Conservation (phyloP, 2,797 vertebrate genomes). For the Bryconaethiops microstoma region DNA sequence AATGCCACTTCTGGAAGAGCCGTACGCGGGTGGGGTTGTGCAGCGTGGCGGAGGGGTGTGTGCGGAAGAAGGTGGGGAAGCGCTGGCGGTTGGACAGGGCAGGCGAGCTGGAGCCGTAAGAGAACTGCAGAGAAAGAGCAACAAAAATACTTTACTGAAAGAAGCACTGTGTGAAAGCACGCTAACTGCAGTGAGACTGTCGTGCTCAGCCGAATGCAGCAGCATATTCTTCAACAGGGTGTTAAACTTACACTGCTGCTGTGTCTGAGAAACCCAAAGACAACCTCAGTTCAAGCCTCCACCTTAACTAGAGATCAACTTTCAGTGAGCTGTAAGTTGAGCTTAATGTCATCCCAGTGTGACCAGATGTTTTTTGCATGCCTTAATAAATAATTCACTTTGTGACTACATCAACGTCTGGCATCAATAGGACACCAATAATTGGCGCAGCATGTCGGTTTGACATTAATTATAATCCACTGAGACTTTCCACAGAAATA, state of each 20-base stretch:
- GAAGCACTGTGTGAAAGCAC: neutral
- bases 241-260: neutral
- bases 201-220: neutral
- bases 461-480: conserved; percentile 36
- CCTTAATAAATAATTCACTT: conserved; percentile 50
- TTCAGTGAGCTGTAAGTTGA: conserved; percentile 24
- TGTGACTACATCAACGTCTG: conserved; percentile 27
- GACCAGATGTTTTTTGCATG: conserved; percentile 30
- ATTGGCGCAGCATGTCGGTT: conserved; percentile 1
- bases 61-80: conserved; percentile 87
- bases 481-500: conserved; percentile 8
- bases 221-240: neutral
- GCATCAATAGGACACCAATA: conserved; percentile 13
- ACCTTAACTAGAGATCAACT: conserved; percentile 18
- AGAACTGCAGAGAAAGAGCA: conserved; percentile 70
- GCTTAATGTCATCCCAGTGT: conserved; percentile 38
- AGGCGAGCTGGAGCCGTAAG: conserved; percentile 86
- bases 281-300: no score
- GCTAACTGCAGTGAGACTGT: conserved; percentile 64
- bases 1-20: conserved; percentile 87
- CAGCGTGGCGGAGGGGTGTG: conserved; percentile 84
- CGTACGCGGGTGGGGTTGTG: conserved; percentile 87
- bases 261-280: no score
- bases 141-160: neutral
- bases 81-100: conserved; percentile 86